Percentiles rank a stretch among this genome's conserved stretches.
Evolutionary conservation across 2,888 invertebrate genomes (phyloP).

Genomic region (Nowickia ferox): DNA sequence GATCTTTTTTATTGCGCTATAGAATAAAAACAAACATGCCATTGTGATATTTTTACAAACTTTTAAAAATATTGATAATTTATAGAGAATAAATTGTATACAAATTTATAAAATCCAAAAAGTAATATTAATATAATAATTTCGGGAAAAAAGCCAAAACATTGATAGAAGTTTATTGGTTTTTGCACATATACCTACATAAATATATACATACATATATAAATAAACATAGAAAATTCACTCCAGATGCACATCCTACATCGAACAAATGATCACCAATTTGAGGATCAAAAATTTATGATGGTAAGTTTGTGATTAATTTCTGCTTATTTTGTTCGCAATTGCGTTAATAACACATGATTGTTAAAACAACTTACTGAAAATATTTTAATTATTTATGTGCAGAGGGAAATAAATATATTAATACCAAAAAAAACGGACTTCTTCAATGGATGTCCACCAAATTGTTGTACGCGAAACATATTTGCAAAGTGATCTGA

Average conservation of each 20-base stretch:
- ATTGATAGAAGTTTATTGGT: neutral
- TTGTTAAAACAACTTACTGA: neutral
- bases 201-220: neutral
- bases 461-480: too few species aligned
- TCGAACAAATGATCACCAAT: slow-evolving; percentile 83
- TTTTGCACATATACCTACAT: neutral
- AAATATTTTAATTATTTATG: too few species aligned
- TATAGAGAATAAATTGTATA: neutral
- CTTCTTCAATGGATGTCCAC: too few species aligned
- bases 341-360: neutral
- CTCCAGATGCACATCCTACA: slow-evolving; percentile 82
- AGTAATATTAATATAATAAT: neutral
- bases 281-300: slow-evolving; percentile 83
- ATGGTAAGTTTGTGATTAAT: slow-evolving; percentile 79
- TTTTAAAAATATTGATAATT: neutral
- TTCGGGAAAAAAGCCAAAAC: neutral
- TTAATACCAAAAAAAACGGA: too few species aligned
- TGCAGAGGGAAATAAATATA: too few species aligned
- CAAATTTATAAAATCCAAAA: neutral
- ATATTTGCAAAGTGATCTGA: too few species aligned
- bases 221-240: neutral
- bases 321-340: neutral
- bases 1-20: neutral
- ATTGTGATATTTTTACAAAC: slow-evolving; percentile 57
- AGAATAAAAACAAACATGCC: slow-evolving; percentile 30